Base-by-base conservation (phyloP, 2,797 vertebrate species). In the Acestrorhynchus altus region DNA sequence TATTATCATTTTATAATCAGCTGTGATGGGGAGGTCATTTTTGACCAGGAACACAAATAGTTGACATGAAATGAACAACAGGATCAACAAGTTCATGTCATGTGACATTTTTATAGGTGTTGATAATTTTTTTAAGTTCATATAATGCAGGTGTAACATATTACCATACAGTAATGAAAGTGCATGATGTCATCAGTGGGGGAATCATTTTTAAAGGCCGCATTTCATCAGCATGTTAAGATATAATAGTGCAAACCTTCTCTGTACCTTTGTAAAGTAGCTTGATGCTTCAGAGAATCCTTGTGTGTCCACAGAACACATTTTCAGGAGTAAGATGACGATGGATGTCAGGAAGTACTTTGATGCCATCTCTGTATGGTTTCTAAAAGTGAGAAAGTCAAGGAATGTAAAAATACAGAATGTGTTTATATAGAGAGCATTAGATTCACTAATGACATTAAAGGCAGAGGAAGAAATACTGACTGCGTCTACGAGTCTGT, bases 231-330 rank as follows among this genome's bases (percentile, higher is more conserved):
- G 15, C 8, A 12, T 69, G 51, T 77, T n/a, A n/a, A n/a, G n/a
- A n/a, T n/a, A n/a, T n/a, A n/a, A 9, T 76, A 76, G 54, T 69
- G 26, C 61, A 74, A 83, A 57, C 39, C 4, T 35, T 39, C 2
- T 3, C n/a, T 64, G 56, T 77, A 77, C 75, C 66, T 77, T 60
- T 52, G 18, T 11, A n/a, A 35, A 0, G 28, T 63, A 20, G 31
- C 2, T 12, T 63, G 66, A 44, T 4, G 0, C 13, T 77, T 68
- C 74, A 59, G n/a, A 24, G 15, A 80, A 59, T 59, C 20, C 18
- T 13, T 52, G 65, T 60, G 74, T 60, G 60, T 70, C 59, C 69
- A 74, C 74, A 76, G 46, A 31, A 74, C 57, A 77, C 10, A 16
- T 16, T 31, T 59, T 22, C 6, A 44, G n/a, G 4, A 83, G 64